phyloP scores from a whole-genome alignment of 2,113 vertebrate species.

The Hippocampus barbouri region DNA sequence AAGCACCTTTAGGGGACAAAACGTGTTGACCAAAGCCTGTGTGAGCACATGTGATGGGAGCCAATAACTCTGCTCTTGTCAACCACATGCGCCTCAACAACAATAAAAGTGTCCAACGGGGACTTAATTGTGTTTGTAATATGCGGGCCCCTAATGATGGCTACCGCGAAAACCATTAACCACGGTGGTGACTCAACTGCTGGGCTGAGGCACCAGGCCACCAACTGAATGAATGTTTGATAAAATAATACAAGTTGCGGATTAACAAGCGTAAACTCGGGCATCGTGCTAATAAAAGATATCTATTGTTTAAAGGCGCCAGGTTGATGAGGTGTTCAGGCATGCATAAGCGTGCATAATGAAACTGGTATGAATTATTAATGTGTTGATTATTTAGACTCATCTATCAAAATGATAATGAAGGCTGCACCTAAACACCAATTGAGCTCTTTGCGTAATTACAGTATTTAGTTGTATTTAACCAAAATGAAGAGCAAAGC shows the following conservation, averaged over 20 bases:
- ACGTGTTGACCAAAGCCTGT: slow-evolving; percentile 42
- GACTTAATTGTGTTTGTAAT: slow-evolving; percentile 98
- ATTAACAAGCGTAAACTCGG: slow-evolving; percentile 98
- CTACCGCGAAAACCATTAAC: slow-evolving; percentile 89
- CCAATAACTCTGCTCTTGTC: slow-evolving; percentile 78
- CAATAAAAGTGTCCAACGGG: slow-evolving; percentile 88
- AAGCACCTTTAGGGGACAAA: slow-evolving; percentile 51
- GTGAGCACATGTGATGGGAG: slow-evolving; percentile 46
- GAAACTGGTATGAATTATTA: slow-evolving; percentile 99
- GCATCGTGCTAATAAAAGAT: slow-evolving; percentile 89
- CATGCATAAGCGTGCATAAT: slow-evolving; percentile 98
- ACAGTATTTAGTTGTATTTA: slow-evolving; percentile 93
- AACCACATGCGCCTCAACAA: slow-evolving; percentile 78
- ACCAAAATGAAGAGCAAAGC: slow-evolving; percentile 77
- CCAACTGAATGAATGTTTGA: slow-evolving; percentile 95
- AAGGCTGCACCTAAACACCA: slow-evolving; percentile 98
- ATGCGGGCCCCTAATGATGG: slow-evolving; percentile 89
- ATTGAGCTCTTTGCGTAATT: slow-evolving; percentile 96
- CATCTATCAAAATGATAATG: slow-evolving; percentile 99
- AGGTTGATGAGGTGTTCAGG: slow-evolving; percentile 98
- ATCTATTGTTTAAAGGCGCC: slow-evolving; percentile 95
- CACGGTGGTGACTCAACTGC: slow-evolving; percentile 78
- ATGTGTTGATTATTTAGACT: slow-evolving; percentile 99
- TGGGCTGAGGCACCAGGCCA: slow-evolving; percentile 76
- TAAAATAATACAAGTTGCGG: slow-evolving; percentile 98